Evolutionary conservation across 2,113 vertebrate species (phyloP).

Genomic region (Nerophis ophidion): DNA sequence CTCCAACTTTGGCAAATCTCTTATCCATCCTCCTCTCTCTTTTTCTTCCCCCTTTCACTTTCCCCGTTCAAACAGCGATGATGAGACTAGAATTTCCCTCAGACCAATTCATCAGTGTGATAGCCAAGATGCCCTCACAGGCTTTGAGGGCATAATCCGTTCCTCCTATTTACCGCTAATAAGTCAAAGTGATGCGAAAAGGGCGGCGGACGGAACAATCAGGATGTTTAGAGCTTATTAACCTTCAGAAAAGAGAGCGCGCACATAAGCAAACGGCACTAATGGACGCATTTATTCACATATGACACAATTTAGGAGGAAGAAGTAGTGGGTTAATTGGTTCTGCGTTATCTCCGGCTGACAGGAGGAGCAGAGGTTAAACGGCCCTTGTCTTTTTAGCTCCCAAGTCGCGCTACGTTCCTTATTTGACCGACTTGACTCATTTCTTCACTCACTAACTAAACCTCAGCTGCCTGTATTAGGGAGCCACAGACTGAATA

Average conservation of each 20-base stretch:
- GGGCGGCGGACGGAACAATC: conserved; percentile 11
- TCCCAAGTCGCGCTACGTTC: conserved; percentile 40
- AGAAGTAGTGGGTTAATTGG: conserved; percentile 46
- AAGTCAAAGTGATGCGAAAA: conserved; percentile 19
- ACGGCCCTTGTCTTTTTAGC: conserved; percentile 41
- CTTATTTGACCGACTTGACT: conserved; percentile 40
- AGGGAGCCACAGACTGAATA: conserved; percentile 39
- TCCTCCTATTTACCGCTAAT: conserved; percentile 22
- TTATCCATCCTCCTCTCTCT: background rate
- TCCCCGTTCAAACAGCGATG: background rate
- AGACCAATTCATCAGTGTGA: conserved; percentile 19
- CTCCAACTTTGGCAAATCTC: background rate
- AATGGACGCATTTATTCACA: background rate
- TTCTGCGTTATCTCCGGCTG: conserved; percentile 43
- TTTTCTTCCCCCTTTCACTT: background rate
- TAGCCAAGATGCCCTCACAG: conserved; percentile 5
- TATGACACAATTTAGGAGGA: background rate
- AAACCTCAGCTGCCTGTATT: conserved; percentile 21
- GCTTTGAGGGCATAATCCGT: conserved; percentile 17
- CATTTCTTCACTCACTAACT: conserved; percentile 34
- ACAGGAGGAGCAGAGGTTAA: conserved; percentile 52
- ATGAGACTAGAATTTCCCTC: conserved; percentile 9
- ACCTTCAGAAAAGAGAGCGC: conserved; percentile 8
- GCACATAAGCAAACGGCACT: background rate
- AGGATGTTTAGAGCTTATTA: conserved; percentile 12